Base-by-base conservation (phyloP, 2,113 vertebrate genomes). In the Thinocorus orbignyianus region DNA sequence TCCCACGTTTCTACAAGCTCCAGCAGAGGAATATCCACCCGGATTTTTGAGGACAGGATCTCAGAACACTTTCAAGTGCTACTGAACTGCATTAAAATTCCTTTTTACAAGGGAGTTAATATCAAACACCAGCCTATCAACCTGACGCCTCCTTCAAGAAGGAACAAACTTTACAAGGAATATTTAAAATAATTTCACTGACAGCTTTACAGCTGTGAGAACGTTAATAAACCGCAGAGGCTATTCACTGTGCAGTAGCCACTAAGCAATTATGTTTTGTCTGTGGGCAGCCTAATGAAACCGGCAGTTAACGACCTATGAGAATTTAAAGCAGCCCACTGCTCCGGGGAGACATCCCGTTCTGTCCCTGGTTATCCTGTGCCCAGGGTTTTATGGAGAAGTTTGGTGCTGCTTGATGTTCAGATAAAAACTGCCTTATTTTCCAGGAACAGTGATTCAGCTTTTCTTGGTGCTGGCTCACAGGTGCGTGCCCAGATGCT, bases 221-320 rank as follows among this genome's bases (percentile, higher is more conserved):
- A 35, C 2, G 1, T 68, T 92, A 95, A 95, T 88, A 86, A 96
- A 77, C 64, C 2, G 2, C 66, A 94, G 88, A 62, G 64, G 68
- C 62, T 80, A 18, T 86, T 86, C n/a, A 51, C 68, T 4, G 9
- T 31, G 82, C 60, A 58, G 71, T 33, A 90, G 68, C 71, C 46
- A 15, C 85, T 6, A 26, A 86, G 74, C 57, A 90, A 88, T 92
- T 83, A 86, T 2, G 35, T 55, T 71, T 74, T 78, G 49, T 91
- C 65, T 88, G 41, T 46, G 60, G 74, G 76, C 76, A 92, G 91
- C 86, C 66, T 95, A 76, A 94, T 85, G 89, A 92, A 91, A 48
- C 41, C 60, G 35, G 44, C 81, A 42, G 69, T 91, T 95, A 93
- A 87, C 0, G 7, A 66, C 46, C 33, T 81, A 69, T 25, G 85